phyloP scores from a whole-genome alignment of 1,140 invertebrate species.

The Microplitis mediator region DNA sequence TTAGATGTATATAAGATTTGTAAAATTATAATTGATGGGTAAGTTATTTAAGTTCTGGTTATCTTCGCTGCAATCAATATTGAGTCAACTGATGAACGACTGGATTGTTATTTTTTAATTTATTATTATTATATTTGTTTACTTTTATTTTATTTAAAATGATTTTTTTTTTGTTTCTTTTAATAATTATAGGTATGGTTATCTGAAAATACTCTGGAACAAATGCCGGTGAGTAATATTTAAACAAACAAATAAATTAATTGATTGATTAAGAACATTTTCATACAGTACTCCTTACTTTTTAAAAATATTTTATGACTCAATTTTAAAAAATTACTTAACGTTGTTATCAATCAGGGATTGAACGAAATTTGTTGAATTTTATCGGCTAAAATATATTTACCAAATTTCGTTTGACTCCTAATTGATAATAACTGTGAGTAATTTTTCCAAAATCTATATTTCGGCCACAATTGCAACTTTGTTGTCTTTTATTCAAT shows the following conservation, averaged over 20 bases:
- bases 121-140: constrained; percentile 20
- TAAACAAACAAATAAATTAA: constrained; percentile 17
- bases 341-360: too few relatives aligned
- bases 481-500: too few relatives aligned
- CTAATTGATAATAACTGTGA: too few relatives aligned
- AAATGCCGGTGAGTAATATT: constrained; percentile 75
- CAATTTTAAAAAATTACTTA: too few relatives aligned
- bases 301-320: too few relatives aligned
- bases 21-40: too few relatives aligned
- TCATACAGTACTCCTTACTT: background rate
- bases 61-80: constrained; percentile 26
- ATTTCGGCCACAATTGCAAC: too few relatives aligned
- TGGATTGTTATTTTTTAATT: constrained; percentile 4
- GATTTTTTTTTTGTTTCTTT: constrained; percentile 2
- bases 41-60: background rate
- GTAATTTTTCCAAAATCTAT: too few relatives aligned
- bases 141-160: background rate
- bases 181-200: constrained; percentile 72
- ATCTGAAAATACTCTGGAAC: constrained; percentile 71
- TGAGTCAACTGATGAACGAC: background rate
- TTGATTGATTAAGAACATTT: constrained; percentile 6
- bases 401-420: too few relatives aligned
- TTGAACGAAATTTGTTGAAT: too few relatives aligned
- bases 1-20: too few relatives aligned
- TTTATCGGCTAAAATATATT: too few relatives aligned